These are phyloP conservation scores for Cyprinodon variegatus DNA, from an alignment of 2,113 vertebrate species.

Conservation along the genomic window DNA sequence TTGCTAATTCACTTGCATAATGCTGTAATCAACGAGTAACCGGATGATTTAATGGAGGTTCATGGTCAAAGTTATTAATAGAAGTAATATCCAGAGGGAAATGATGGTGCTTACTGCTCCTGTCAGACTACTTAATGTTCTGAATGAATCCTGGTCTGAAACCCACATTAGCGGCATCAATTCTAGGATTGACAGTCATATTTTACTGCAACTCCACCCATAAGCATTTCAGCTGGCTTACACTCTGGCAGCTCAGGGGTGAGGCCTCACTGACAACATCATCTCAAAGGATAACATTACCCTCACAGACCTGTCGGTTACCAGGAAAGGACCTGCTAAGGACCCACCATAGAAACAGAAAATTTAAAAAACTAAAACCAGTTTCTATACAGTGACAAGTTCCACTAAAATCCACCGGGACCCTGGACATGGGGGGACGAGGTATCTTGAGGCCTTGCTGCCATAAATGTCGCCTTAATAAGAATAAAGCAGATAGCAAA, in stretches of 20 bases:
- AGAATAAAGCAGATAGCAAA: background rate
- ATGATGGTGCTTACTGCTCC: background rate
- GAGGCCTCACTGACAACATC: too few relatives aligned
- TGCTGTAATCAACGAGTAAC: constrained; percentile 4
- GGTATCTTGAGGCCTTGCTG: too few relatives aligned
- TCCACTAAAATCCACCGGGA: background rate
- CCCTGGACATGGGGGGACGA: too few relatives aligned
- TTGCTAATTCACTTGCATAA: background rate
- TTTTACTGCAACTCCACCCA: too few relatives aligned
- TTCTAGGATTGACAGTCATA: constrained; percentile 21
- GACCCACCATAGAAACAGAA: too few relatives aligned
- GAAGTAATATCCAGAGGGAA: background rate
- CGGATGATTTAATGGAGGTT: background rate
- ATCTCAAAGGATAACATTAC: too few relatives aligned
- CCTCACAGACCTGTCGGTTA: too few relatives aligned
- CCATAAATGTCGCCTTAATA: background rate
- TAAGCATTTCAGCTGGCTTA: background rate
- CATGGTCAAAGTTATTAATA: background rate
- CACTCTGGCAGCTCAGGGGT: too few relatives aligned
- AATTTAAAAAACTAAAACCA: background rate
- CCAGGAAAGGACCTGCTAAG: too few relatives aligned
- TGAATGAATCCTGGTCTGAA: constrained; percentile 28
- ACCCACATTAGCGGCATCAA: constrained; percentile 20
- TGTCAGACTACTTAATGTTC: background rate
- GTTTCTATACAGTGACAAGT: background rate